Evolutionary conservation across 1,140 invertebrate species (phyloP).

Genomic region (Macrobrachium nipponense): DNA sequence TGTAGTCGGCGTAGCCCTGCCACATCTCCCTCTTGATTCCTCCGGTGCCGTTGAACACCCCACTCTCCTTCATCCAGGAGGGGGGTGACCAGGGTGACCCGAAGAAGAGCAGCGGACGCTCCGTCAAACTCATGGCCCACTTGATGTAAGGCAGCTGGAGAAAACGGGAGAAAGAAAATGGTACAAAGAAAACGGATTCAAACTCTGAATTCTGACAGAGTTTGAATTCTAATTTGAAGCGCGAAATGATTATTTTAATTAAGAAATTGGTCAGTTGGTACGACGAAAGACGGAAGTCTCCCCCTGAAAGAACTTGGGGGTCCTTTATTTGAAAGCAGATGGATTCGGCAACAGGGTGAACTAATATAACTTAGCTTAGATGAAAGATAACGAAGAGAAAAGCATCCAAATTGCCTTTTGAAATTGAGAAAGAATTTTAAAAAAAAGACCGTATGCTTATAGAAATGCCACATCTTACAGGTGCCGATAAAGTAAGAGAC

Average conservation of each 20-base stretch:
- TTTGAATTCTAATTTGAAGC: no score
- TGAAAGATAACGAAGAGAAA: background rate
- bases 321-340: no score
- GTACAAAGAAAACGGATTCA: no score
- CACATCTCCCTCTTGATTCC: slow-evolving; percentile 78
- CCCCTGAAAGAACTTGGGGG: no score
- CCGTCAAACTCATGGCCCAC: slow-evolving; percentile 69
- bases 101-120: slow-evolving; percentile 68
- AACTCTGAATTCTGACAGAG: no score
- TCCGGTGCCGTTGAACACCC: slow-evolving; percentile 72
- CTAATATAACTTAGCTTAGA: no score
- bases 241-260: no score
- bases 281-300: no score
- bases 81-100: slow-evolving; percentile 81
- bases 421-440: background rate
- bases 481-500: background rate
- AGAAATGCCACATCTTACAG: no score
- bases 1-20: slow-evolving; percentile 84
- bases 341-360: no score
- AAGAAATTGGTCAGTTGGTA: no score
- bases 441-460: background rate
- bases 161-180: no score
- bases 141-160: slow-evolving; percentile 76
- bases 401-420: background rate
- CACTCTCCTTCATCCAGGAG: slow-evolving; percentile 92